Percentiles rank a stretch among this genome's conserved stretches.
Evolutionary conservation across 2,113 vertebrate species (phyloP).

Genomic region (Toxotes jaculatrix): DNA sequence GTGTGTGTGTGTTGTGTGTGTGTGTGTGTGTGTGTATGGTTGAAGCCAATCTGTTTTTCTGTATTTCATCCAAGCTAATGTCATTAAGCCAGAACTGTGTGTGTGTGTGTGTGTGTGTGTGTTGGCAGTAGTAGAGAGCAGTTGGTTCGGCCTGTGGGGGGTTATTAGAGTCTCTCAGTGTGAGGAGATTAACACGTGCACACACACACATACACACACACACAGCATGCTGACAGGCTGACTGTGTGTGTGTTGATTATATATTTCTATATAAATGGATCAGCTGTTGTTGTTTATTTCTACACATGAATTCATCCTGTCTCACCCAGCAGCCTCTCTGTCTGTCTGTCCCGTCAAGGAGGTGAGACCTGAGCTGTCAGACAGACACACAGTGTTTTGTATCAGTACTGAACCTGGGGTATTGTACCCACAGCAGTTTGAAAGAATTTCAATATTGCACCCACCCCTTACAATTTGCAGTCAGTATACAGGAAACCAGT

Average conservation of each 20-base stretch:
- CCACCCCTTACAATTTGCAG: not conserved
- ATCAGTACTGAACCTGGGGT: not conserved
- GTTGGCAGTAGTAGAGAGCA: constrained; percentile 76
- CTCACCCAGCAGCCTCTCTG: constrained; percentile 16
- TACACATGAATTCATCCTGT: constrained; percentile 44
- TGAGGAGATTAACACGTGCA: constrained; percentile 77
- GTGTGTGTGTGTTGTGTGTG: constrained; percentile 25
- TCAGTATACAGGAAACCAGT: constrained; percentile 10
- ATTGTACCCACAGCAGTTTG: not conserved
- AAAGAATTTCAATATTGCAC: not conserved
- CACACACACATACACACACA: constrained; percentile 29
- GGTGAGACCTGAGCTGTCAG: constrained; percentile 20
- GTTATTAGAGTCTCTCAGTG: constrained; percentile 80
- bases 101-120: constrained; percentile 44
- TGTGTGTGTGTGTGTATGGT: constrained; percentile 39
- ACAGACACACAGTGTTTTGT: not conserved
- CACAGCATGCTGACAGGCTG: constrained; percentile 57
- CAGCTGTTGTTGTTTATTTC: constrained; percentile 71
- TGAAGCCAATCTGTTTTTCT: constrained; percentile 77
- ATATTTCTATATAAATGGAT: constrained; percentile 73
- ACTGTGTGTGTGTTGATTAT: constrained; percentile 54
- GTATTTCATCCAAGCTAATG: constrained; percentile 84
- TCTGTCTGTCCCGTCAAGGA: constrained; percentile 19
- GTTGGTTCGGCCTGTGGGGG: constrained; percentile 77
- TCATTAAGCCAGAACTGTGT: constrained; percentile 81